Evolutionary conservation across 2,888 invertebrate genomes (phyloP), one percentile per base, ranked within the genome.

Genomic region (Drosophila eohydei): DNA sequence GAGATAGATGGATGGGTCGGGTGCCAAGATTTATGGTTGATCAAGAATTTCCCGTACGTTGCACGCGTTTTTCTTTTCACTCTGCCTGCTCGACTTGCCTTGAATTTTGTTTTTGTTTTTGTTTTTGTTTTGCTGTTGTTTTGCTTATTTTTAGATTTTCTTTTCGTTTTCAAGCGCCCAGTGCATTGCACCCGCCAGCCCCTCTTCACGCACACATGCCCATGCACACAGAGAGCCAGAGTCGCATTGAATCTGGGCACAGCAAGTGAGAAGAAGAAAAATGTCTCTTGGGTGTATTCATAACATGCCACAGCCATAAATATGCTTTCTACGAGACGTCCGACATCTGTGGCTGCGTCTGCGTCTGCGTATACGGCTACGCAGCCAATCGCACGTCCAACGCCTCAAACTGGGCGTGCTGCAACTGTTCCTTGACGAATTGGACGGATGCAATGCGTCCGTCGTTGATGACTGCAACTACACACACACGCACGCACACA

Each of bases 21-120:
- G 80, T 84, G 87, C 80, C 84, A 89, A 90, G 90, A 91, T 91
- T 90, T 90, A 90, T 90, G 82, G 78, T 87, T 86, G 89, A 89
- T 91, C 90, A 88, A 89, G 88, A 91, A 90, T 91, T 91, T 89
- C 75, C 83, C 90, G 84, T 88, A 75, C 87, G 81, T 51, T 68
- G 71, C 72, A 73, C 75, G 78, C 81, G 84, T 69, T 81, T 75
- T 85, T 66, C 51, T 64, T 63, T 54, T 36, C 51, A 26, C 51
- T 78, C 28, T 50, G 40, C 41, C 54, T n/a, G 54, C 62, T 62
- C 41, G 62, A 36, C 32, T 71, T 65, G 72, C 50, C 65, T 62
- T 71, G 61, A 52, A 59, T 63, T 54, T 58, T 38, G 48, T 46
- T 60, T 58, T 58, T 72, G 48, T 46, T 60, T 58, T 58, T 72